Percentiles rank a stretch among this genome's conserved stretches.
Evolutionary conservation across 2,888 invertebrate genomes (phyloP).

Genomic region (Caenorhabditis wallacei): DNA sequence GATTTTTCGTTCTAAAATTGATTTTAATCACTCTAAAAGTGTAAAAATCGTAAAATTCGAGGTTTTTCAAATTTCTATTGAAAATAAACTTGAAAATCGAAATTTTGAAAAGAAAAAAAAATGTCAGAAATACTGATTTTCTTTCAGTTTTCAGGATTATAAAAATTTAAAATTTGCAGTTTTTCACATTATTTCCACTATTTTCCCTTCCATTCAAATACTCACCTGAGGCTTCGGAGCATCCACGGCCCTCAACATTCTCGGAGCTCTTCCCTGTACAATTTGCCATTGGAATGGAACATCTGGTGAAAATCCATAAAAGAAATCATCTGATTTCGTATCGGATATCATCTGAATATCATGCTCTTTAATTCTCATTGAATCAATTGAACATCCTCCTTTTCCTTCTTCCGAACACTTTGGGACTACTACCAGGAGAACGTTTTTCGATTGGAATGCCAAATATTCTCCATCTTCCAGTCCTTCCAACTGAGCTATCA

Average conservation of each 20-base stretch:
- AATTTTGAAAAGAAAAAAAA: too few relatives aligned
- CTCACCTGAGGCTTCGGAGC: conserved; percentile 4
- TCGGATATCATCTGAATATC: background rate
- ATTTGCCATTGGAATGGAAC: conserved; percentile 61
- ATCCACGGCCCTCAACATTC: conserved; percentile 43
- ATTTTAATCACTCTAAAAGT: too few relatives aligned
- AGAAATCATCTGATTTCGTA: conserved; percentile 20
- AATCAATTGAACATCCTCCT: conserved; percentile 6
- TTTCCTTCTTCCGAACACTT: conserved; percentile 9
- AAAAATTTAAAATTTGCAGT: too few relatives aligned
- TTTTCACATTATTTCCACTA: too few relatives aligned
- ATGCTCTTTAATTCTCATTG: conserved; percentile 16
- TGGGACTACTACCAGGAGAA: conserved; percentile 33
- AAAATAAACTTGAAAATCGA: too few relatives aligned
- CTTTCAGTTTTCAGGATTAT: too few relatives aligned
- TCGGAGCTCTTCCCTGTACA: conserved; percentile 61
- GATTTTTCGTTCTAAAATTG: too few relatives aligned
- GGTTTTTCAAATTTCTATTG: too few relatives aligned
- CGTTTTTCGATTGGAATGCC: conserved; percentile 21
- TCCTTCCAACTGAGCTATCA: conserved; percentile 7
- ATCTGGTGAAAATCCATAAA: conserved; percentile 54
- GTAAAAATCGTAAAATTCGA: too few relatives aligned
- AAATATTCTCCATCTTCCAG: conserved; percentile 45
- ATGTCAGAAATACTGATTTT: too few relatives aligned
- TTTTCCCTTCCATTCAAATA: background rate